Base-by-base conservation (phyloP, 2,113 vertebrate genomes). In the Promerops cafer region DNA sequence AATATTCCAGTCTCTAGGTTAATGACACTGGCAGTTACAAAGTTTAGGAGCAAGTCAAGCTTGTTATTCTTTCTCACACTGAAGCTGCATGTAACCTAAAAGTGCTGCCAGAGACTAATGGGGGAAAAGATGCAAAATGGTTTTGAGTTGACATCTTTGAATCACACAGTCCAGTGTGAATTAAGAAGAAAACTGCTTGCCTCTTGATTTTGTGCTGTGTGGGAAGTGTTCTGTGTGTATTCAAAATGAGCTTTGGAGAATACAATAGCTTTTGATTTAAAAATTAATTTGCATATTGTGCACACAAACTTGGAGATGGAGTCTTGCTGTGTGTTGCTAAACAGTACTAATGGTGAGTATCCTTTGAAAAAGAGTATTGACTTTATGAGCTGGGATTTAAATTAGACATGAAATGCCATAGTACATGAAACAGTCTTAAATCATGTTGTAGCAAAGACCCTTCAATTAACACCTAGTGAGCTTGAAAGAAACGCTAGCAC, bases 291-390 rank as follows among this genome's bases (percentile, higher is more conserved):
- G 42, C 61, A 31, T 84, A 17, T 89, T 90, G 21, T 66, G 18
- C 77, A 84, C 64, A 88, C 42, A 23, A 45, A 83, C 71, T 91
- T 94, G 91, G 69, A 96, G 88, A 89, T 93, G 90, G 84, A 80
- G 37, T 87, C 92, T 93, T 77, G 28, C 85, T 95, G 84, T 83
- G 86, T 89, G 79, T 60, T 95, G 85, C 82, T 93, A 71, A 80
- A 85, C 78, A 86, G 79, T 84, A 26, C 64, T 69, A 75, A 63
- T 87, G 72, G 57, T 72, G 71, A 92, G 90, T 87, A 94, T 84
- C 83, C 79, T 33, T 39, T 74, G 83, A 85, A 74, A 72, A 89
- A 81, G 30, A 9, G n/a, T 81, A 15, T 18, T 93, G 81, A 70
- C 61, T 87, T 86, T 80, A 42, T 79, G 82, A 80, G 65, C 35